Conservation (phyloP, 2,113 vertebrate genomes). For the Phalacrocorax brasilianus region DNA sequence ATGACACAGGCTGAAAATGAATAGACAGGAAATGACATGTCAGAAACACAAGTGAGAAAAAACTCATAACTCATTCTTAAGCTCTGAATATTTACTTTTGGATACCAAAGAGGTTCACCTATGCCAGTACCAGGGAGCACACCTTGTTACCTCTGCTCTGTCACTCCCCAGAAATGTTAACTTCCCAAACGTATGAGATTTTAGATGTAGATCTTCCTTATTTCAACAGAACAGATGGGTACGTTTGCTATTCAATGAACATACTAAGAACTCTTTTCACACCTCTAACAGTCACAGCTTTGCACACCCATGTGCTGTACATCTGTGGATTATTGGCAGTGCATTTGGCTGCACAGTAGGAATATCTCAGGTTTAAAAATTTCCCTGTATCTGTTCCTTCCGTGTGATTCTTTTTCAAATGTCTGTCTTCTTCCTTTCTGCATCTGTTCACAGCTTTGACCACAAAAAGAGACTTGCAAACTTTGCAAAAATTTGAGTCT, state of each 20-base stretch:
- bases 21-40: neutral
- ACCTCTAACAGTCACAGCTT: slow-evolving; percentile 63
- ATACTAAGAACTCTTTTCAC: slow-evolving; percentile 54
- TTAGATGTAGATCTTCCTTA: neutral
- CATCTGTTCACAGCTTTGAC: slow-evolving; percentile 58
- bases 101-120: neutral
- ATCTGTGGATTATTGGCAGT: slow-evolving; percentile 57
- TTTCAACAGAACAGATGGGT: slow-evolving; percentile 58
- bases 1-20: neutral
- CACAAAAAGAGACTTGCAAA: slow-evolving; percentile 31
- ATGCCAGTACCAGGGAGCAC: neutral
- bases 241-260: slow-evolving; percentile 43
- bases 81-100: slow-evolving; percentile 29
- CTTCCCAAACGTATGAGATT: neutral
- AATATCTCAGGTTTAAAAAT: slow-evolving; percentile 55
- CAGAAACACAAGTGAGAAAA: neutral
- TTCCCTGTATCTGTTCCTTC: slow-evolving; percentile 9
- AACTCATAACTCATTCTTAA: neutral
- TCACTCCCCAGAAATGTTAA: slow-evolving; percentile 25
- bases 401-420: neutral
- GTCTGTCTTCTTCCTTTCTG: slow-evolving; percentile 38
- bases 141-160: slow-evolving; percentile 26
- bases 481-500: slow-evolving; percentile 32
- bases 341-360: slow-evolving; percentile 51
- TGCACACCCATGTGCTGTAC: slow-evolving; percentile 57